Base-by-base conservation (phyloP, 1,140 invertebrate species). In the Parapsyche elsis region DNA sequence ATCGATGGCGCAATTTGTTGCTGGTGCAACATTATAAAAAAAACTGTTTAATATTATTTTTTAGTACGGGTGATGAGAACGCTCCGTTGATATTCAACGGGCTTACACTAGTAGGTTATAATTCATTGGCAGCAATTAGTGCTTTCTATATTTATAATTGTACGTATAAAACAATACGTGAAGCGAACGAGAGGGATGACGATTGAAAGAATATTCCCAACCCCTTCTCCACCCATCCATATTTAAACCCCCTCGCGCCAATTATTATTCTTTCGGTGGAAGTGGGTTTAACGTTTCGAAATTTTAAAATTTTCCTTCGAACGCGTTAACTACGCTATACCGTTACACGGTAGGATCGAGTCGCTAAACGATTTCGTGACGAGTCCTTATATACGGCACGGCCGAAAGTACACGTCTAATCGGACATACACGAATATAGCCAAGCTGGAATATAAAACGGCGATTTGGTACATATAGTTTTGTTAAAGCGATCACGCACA, bases 231-330 rank as follows among this genome's bases (percentile, higher is more conserved):
- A 77, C 77, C 76, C 30, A 38, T 7, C 30, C 30, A 38, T 38
- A 4, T 38, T 38, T 38, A 1, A 38, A 38, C 16, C 57, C 57
- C 79, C 26, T 46, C 30, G 24, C 38, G 44, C 26, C 75, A 64
- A 81, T 81, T 81, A 81, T 81, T 81, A 81, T 81, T 81, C 80
- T 81, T 81, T 81, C 67, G 44, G 61, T 75, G 67, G 23, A 78
- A 81, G 46, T 76, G 26, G 74, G 80, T 81, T 81, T 81, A 81
- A 77, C 49, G 76, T 78, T 81, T 81, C 75, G 53, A 78, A 81
- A 81, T 78, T 78, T 80, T 61, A 80, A 80, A 64, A 80, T 79
- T 61, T 26, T 73, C 61, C 23, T 49, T 30, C 61, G 67, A 12
- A 70, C 23, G 73, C 44, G n/a, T 46, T 74, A 74, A 74, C 71